These are phyloP conservation scores for Napeogenes sylphis DNA, from an alignment of 2,888 invertebrate genomes.

Conservation along the genomic window DNA sequence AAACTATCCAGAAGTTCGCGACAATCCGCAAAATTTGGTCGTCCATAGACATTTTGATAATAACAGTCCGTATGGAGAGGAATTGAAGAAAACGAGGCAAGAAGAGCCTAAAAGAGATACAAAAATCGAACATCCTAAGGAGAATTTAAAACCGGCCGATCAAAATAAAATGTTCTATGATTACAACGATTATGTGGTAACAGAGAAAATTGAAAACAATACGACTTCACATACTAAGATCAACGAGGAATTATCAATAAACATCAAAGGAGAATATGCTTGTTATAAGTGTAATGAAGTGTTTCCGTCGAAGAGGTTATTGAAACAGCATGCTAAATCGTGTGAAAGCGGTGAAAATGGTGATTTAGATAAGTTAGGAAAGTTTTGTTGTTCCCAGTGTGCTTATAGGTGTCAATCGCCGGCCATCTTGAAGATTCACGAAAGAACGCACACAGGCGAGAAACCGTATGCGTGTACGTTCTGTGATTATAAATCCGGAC, in stretches of 20 bases:
- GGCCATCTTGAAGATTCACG: slow-evolving; percentile 72
- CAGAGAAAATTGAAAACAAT: slow-evolving; percentile 45
- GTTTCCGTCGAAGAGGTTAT: slow-evolving; percentile 58
- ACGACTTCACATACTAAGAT: slow-evolving; percentile 44
- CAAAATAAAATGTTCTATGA: slow-evolving; percentile 58
- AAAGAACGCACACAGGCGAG: slow-evolving; percentile 69
- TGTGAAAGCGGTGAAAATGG: slow-evolving; percentile 46
- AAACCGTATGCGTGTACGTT: slow-evolving; percentile 70
- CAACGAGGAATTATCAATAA: slow-evolving; percentile 51
- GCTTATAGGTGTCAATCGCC: slow-evolving; percentile 71
- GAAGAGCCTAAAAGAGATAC: slow-evolving; percentile 43
- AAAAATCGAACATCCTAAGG: slow-evolving; percentile 59
- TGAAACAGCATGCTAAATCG: slow-evolving; percentile 61
- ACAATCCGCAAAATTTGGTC: slow-evolving; percentile 68
- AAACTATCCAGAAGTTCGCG: slow-evolving; percentile 46
- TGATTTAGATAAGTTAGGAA: slow-evolving; percentile 53
- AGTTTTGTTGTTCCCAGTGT: slow-evolving; percentile 65
- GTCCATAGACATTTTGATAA: slow-evolving; percentile 61
- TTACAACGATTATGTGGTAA: slow-evolving; percentile 36
- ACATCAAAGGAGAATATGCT: slow-evolving; percentile 62
- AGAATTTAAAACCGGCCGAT: slow-evolving; percentile 59
- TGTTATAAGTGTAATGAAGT: slow-evolving; percentile 65
- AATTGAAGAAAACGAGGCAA: slow-evolving; percentile 53
- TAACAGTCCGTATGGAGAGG: slow-evolving; percentile 50
- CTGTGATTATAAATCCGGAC: slow-evolving; percentile 72